Percentiles rank a stretch among this genome's conserved stretches.
Conservation (phyloP, 2,797 vertebrate species). For the Spea hammondii region DNA sequence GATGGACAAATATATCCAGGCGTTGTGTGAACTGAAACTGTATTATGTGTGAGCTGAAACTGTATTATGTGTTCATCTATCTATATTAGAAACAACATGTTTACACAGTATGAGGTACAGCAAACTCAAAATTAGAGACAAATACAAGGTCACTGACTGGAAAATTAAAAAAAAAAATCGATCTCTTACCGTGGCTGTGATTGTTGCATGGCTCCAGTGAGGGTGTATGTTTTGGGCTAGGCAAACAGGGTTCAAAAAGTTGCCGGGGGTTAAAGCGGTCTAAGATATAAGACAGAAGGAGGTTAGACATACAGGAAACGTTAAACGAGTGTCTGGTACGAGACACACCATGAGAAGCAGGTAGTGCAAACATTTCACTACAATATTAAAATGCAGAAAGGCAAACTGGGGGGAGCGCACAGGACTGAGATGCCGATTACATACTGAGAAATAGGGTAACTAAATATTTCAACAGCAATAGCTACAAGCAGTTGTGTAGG, state of each 20-base stretch:
- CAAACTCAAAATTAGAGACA: no score
- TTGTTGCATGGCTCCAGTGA: constrained; percentile 29
- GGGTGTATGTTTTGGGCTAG: background rate
- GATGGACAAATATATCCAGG: no score
- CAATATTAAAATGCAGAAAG: background rate
- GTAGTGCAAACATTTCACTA: background rate
- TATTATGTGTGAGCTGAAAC: no score
- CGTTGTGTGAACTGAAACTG: no score
- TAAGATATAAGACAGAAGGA: constrained; percentile 5
- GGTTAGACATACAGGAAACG: constrained; percentile 1
- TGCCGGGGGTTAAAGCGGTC: background rate
- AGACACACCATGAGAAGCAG: background rate
- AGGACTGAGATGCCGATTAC: constrained; percentile 8
- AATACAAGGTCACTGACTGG: no score
- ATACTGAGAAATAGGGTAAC: background rate
- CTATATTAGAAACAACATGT: no score
- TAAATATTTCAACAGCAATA: background rate
- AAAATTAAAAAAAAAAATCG: background rate
- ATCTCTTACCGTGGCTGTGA: constrained; percentile 44
- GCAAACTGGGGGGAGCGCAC: constrained; percentile 7
- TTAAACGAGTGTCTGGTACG: background rate
- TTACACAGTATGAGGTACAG: no score
- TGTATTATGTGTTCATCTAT: no score
- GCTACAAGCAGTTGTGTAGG: constrained; percentile 27
- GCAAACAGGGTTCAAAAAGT: background rate